A percentile compares a stretch with the other conserved stretches of the same genome.
Conservation (phyloP, 2,113 vertebrate genomes). For the Perccottus glenii region DNA sequence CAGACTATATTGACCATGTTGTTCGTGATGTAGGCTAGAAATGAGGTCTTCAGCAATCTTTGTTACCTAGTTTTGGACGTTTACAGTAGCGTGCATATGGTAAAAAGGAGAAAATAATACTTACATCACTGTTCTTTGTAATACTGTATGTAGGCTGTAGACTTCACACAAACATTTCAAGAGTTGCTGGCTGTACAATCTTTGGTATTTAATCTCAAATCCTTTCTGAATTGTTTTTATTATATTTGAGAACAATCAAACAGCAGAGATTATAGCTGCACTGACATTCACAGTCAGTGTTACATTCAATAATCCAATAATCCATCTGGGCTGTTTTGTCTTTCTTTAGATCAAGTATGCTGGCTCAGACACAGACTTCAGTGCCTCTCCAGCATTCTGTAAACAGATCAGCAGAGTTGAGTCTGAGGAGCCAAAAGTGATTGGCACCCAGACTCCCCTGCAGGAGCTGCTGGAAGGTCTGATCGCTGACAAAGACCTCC, state of each 20-base stretch:
- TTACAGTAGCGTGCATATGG: too few relatives aligned
- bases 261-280: too few relatives aligned
- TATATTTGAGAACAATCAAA: too few relatives aligned
- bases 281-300: not conserved
- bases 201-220: too few relatives aligned
- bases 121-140: too few relatives aligned
- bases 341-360: conserved; percentile 70
- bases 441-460: conserved; percentile 67
- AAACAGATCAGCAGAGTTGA: conserved; percentile 63
- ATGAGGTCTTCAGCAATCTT: not conserved
- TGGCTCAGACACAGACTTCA: conserved; percentile 69
- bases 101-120: too few relatives aligned
- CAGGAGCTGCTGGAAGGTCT: conserved; percentile 70
- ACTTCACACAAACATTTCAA: too few relatives aligned
- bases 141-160: too few relatives aligned
- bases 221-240: too few relatives aligned
- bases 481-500: conserved; percentile 71
- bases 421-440: conserved; percentile 61
- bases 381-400: conserved; percentile 64
- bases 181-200: too few relatives aligned
- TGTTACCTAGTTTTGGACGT: too few relatives aligned
- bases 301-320: not conserved
- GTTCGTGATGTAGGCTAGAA: not conserved
- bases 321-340: conserved; percentile 4
- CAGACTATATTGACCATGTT: not conserved